Percentiles rank a stretch among this genome's conserved stretches.
phyloP scores from a whole-genome alignment of 2,797 vertebrate species.

The Aselliscus stoliczkanus region DNA sequence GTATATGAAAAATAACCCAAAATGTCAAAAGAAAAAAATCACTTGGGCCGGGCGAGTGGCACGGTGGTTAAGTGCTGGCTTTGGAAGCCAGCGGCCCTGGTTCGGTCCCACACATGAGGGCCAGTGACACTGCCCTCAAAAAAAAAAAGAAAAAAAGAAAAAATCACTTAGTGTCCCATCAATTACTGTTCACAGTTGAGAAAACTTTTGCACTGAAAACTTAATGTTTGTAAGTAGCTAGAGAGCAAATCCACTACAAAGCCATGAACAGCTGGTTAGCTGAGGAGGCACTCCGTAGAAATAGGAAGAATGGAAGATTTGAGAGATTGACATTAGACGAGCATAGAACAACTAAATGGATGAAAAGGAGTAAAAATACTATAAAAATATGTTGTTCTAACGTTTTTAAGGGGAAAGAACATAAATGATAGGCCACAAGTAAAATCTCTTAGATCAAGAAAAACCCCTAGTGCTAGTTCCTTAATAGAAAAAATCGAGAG shows the following conservation, averaged over 20 bases:
- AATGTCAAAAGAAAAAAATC: background rate
- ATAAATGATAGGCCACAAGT: background rate
- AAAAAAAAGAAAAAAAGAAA: no score
- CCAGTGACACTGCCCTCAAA: no score
- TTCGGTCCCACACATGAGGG: no score
- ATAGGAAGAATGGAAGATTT: background rate
- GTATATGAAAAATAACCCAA: background rate
- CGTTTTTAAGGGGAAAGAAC: background rate
- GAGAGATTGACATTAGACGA: background rate
- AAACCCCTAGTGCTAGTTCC: background rate
- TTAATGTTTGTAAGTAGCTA: background rate
- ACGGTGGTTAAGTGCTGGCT: no score
- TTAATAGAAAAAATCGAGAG: background rate
- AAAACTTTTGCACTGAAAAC: background rate
- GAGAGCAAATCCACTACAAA: background rate
- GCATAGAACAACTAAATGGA: background rate
- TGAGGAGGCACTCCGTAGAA: background rate
- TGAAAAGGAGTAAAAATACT: constrained; percentile 18
- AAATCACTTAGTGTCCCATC: background rate
- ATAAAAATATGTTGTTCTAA: background rate
- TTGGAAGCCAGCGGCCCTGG: no score
- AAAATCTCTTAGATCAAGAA: background rate
- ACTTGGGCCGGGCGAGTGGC: no score
- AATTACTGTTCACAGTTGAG: background rate
- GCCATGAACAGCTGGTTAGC: background rate